Conservation (phyloP, 2,888 invertebrate genomes). For the Tridacna gigas region DNA sequence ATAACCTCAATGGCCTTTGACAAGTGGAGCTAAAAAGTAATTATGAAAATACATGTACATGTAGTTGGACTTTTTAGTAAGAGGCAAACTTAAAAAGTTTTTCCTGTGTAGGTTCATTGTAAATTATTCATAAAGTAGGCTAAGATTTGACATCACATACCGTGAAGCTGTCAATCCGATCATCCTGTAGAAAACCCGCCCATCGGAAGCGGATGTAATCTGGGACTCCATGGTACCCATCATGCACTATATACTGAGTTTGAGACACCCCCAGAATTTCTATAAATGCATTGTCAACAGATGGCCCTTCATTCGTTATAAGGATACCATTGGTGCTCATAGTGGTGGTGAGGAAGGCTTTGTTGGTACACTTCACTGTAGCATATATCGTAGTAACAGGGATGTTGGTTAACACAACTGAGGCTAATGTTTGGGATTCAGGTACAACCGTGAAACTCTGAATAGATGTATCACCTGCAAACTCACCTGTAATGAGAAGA, state of each 20-base stretch:
- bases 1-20: no score
- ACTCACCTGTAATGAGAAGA: background rate
- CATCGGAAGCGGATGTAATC: conserved; percentile 51
- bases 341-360: conserved; percentile 49
- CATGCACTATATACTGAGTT: conserved; percentile 52
- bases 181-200: conserved; percentile 59
- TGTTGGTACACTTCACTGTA: conserved; percentile 58
- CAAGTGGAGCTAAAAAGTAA: no score
- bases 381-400: conserved; percentile 14
- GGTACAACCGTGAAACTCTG: conserved; percentile 15
- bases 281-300: conserved; percentile 47
- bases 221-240: conserved; percentile 53
- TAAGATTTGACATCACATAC: conserved; percentile 28
- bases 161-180: conserved; percentile 55
- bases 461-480: conserved; percentile 27
- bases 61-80: no score
- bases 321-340: conserved; percentile 58
- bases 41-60: no score
- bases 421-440: background rate
- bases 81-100: no score
- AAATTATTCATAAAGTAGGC: background rate
- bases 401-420: background rate
- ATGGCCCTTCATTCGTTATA: conserved; percentile 48
- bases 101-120: no score
- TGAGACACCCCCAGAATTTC: conserved; percentile 42